Base-by-base conservation (phyloP, 2,797 vertebrate genomes). In the Platyrinchus mystaceus region DNA sequence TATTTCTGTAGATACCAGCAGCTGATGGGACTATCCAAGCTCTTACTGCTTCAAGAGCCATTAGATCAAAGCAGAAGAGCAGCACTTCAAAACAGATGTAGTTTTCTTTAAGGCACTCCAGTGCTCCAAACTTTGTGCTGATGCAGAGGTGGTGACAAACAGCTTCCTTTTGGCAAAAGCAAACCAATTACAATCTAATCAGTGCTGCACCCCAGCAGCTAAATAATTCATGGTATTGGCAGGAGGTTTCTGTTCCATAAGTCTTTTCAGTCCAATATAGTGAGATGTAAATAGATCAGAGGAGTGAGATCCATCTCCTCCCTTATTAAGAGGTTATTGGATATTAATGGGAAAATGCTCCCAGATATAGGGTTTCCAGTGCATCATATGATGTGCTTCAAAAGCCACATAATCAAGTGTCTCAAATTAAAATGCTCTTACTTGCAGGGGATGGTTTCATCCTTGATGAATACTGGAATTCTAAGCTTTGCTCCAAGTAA, bases 161-260 rank as follows among this genome's bases (percentile, higher is more conserved):
- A 84, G 32, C 69, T 90, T 89, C 80, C 75, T 84, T 84, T 94
- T 88, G 76, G 84, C 90, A 70, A 85, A 93, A 91, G 41, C 32
- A 81, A 95, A 47, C 41, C 70, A 68, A 80, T 92, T 87, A 68
- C 52, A 82, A 68, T 39, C 60, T 91, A 73, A 89, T 87, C 89
- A 87, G 50, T 56, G 79, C 47, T 90, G 41, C 43, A 60, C 28
- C 49, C 68, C 76, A 95, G 82, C 58, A 91, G 60, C 59, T 82
- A 79, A 70, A 80, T 83, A 94, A 78, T 87, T 91, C 84, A 73
- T 46, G 10, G 36, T 83, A 92, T 70, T 92, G 87, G 59, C 85
- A 93, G 66, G 58, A 88, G n/a, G 19, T 30, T 46, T 70, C 68
- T 91, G n/a, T 50, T 73, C 50, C 66, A 2, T 30, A 55, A 68